Conservation (phyloP, 2,113 vertebrate genomes). For the Actinemys pallida region DNA sequence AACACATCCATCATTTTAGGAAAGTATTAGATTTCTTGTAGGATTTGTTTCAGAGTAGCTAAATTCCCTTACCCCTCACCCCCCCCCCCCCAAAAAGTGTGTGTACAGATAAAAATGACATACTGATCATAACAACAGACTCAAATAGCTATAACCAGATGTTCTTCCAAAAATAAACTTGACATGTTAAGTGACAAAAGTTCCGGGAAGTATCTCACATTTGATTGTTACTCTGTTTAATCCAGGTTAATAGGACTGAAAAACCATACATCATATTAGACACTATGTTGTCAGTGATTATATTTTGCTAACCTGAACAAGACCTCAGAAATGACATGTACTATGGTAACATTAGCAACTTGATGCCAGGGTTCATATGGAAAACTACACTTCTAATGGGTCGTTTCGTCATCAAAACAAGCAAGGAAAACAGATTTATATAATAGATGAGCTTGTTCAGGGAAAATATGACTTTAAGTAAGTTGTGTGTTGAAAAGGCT, state of each 20-base stretch:
- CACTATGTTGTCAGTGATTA: not conserved
- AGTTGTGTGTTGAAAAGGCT: constrained; percentile 85
- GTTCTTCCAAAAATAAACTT: constrained; percentile 34
- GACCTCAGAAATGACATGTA: not conserved
- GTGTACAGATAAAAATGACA: constrained; percentile 49
- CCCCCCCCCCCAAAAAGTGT: not conserved
- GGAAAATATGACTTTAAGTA: constrained; percentile 90
- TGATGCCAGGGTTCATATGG: constrained; percentile 1
- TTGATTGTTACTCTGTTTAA: constrained; percentile 31
- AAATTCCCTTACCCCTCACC: not conserved
- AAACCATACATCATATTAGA: not conserved
- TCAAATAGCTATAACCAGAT: constrained; percentile 37
- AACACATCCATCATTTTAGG: constrained; percentile 74
- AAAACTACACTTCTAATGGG: constrained; percentile 17
- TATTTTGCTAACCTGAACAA: not conserved
- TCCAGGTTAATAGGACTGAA: constrained; percentile 44
- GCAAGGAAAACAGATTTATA: constrained; percentile 63
- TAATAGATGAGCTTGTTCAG: constrained; percentile 79
- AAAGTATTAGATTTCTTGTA: constrained; percentile 72
- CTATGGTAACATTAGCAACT: constrained; percentile 11
- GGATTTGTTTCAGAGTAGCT: constrained; percentile 69
- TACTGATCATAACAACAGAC: constrained; percentile 44
- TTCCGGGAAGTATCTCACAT: constrained; percentile 50
- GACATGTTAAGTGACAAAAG: constrained; percentile 17
- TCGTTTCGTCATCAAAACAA: constrained; percentile 53